These are phyloP conservation scores for Pseudorhombus dupliciocellatus DNA, from an alignment of 2,113 vertebrate species.

Conservation along the genomic window DNA sequence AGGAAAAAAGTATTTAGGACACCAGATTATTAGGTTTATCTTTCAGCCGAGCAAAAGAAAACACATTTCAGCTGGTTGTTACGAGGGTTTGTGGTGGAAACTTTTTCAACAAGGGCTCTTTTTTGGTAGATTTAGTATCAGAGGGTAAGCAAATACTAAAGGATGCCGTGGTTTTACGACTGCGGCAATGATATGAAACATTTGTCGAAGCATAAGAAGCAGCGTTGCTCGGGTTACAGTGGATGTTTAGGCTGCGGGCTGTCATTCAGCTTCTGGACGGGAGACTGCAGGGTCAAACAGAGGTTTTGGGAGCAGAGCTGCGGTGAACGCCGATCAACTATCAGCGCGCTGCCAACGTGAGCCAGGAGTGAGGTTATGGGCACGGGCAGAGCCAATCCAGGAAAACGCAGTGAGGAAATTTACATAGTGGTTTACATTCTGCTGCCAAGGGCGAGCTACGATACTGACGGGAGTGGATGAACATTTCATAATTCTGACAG, in stretches of 20 bases:
- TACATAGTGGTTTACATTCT: conserved; percentile 46
- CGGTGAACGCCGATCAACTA: conserved; percentile 48
- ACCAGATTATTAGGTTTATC: conserved; percentile 30
- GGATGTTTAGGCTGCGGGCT: conserved; percentile 33
- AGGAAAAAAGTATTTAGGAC: conserved; percentile 26
- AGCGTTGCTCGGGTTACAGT: conserved; percentile 13
- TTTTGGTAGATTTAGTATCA: conserved; percentile 24
- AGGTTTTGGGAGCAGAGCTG: conserved; percentile 47
- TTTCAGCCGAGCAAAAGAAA: conserved; percentile 30
- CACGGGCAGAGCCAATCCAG: conserved; percentile 34
- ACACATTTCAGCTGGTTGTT: conserved; percentile 11
- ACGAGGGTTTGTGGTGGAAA: conserved; percentile 13
- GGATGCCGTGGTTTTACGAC: conserved; percentile 8
- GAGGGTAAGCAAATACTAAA: conserved; percentile 9
- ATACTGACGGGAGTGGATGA: conserved; percentile 21
- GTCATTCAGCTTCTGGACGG: conserved; percentile 17
- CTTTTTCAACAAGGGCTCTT: neutral
- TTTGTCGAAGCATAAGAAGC: conserved; percentile 13
- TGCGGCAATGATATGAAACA: conserved; percentile 32
- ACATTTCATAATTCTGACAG: conserved; percentile 2
- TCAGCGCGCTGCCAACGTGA: conserved; percentile 35
- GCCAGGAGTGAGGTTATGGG: conserved; percentile 42
- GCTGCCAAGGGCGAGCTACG: conserved; percentile 44
- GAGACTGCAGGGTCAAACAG: conserved; percentile 43
- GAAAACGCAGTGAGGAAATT: conserved; percentile 40